Percentiles rank a stretch among this genome's conserved stretches.
Evolutionary conservation across 2,888 invertebrate species (phyloP).

Genomic region (Mythimna pallens): DNA sequence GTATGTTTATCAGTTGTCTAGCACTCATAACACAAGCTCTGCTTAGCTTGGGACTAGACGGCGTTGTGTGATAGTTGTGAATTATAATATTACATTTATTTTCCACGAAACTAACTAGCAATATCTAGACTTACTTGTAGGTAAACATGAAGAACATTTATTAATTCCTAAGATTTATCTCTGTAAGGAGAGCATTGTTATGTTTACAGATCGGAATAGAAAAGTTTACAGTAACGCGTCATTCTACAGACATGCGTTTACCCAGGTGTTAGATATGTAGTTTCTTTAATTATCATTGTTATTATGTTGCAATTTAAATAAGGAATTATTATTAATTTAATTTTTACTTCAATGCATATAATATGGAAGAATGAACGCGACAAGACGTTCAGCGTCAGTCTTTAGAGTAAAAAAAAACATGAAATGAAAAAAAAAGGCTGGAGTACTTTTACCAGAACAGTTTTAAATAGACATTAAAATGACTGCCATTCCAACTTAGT

Average conservation of each 20-base stretch:
- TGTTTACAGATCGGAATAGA: slow-evolving; percentile 10
- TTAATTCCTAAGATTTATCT: slow-evolving; percentile 9
- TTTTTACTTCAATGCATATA: background rate
- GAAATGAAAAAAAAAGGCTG: too few species aligned
- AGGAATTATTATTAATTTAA: background rate
- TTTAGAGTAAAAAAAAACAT: too few species aligned
- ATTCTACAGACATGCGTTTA: background rate
- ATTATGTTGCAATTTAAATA: slow-evolving; percentile 19
- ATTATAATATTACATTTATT: too few species aligned
- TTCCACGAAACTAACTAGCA: background rate
- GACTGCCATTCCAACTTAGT: background rate
- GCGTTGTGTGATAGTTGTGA: too few species aligned
- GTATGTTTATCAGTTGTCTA: too few species aligned
- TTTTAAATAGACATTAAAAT: background rate
- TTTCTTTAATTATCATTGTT: slow-evolving; percentile 9
- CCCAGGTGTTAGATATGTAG: slow-evolving; percentile 28
- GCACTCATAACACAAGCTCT: too few species aligned
- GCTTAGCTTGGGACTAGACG: too few species aligned
- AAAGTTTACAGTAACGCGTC: slow-evolving; percentile 11
- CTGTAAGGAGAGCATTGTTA: background rate
- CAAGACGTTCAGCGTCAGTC: background rate
- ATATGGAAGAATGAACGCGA: background rate
- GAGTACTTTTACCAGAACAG: background rate
- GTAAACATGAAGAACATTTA: slow-evolving; percentile 6
- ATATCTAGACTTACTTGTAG: background rate